Conservation (phyloP, 2,888 invertebrate species). For the Calephelis perditalis region DNA sequence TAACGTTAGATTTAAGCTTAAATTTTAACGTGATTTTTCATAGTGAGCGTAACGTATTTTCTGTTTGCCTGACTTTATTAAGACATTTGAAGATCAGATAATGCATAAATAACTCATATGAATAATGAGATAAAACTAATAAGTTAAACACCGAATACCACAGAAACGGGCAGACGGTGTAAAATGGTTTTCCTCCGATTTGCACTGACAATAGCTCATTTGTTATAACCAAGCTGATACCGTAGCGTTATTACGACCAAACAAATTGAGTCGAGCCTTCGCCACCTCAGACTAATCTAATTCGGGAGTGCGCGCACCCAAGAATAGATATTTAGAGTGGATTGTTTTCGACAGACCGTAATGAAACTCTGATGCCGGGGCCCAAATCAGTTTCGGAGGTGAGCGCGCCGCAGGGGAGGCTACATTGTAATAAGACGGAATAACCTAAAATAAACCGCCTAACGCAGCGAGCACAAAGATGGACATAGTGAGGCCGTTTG, state of each 20-base stretch:
- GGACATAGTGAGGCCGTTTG: constrained; percentile 61
- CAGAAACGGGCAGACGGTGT: constrained; percentile 63
- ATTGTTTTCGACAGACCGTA: constrained; percentile 79
- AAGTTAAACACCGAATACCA: constrained; percentile 38
- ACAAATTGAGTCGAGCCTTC: constrained; percentile 78
- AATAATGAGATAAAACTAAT: not conserved
- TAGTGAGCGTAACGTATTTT: too few species aligned
- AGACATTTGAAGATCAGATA: too few species aligned
- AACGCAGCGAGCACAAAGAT: constrained; percentile 58
- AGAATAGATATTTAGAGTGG: constrained; percentile 79
- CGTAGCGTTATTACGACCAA: constrained; percentile 73
- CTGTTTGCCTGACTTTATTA: too few species aligned
- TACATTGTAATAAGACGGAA: constrained; percentile 77
- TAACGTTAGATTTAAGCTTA: too few species aligned
- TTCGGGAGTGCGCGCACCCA: constrained; percentile 73
- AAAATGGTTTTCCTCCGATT: constrained; percentile 68
- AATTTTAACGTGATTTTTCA: too few species aligned
- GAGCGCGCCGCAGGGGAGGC: constrained; percentile 74
- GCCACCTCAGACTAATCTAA: constrained; percentile 79
- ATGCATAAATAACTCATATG: too few species aligned
- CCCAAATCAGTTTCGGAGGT: constrained; percentile 74
- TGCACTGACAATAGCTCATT: constrained; percentile 74
- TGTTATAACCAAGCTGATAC: constrained; percentile 74
- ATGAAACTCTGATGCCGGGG: constrained; percentile 76
- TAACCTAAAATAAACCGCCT: constrained; percentile 74